Evolutionary conservation across 2,888 invertebrate genomes (phyloP), one percentile per base, ranked within the genome.

Genomic region (Alitta virens): DNA sequence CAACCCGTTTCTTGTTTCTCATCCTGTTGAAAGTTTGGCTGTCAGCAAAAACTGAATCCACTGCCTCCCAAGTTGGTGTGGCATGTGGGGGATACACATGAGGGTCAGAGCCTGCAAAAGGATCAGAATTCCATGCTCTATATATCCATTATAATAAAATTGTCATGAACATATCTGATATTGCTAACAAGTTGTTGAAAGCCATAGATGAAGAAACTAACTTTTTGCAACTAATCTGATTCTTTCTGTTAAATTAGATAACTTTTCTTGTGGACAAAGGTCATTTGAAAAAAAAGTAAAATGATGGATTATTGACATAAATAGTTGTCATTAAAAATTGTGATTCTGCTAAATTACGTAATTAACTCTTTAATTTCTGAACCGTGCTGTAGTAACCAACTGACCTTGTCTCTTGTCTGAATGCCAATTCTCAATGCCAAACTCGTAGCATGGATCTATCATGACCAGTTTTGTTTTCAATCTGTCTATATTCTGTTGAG

Each of bases 381-480:
- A 14, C 42, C 16, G 42, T 40, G 42, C 16, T 40, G 42, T 12
- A 9, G 23, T 56, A 21, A n/a, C 46, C 56, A n/a, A n/a, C 52
- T 40, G 33, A 59, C 59, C 59, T 51, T 16, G 51, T 25, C n/a
- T 14, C 21, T 51, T 59, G 24, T 51, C 24, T 23, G 52, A 46
- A 40, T 60, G 60, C 60, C 60, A 60, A 25, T 60, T 52, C 18
- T 60, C 43, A n/a, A 53, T 42, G 12, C 60, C 60, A 43, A 24
- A 60, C 27, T 60, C 52, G 23, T 60, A 60, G 43, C 60, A 60
- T 2, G 53, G 60, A 46, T 60, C 60, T 12, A 60, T 49, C n/a
- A 24, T 26, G 18, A 25, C 52, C 26, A 60, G 54, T 52, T 51
- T 60, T 38, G 42, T 18, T 43, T 49, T 27, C n/a, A 62, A 43